These are phyloP conservation scores for Platerodrilus igneus DNA, from an alignment of 2,888 invertebrate genomes.

Conservation along the genomic window DNA sequence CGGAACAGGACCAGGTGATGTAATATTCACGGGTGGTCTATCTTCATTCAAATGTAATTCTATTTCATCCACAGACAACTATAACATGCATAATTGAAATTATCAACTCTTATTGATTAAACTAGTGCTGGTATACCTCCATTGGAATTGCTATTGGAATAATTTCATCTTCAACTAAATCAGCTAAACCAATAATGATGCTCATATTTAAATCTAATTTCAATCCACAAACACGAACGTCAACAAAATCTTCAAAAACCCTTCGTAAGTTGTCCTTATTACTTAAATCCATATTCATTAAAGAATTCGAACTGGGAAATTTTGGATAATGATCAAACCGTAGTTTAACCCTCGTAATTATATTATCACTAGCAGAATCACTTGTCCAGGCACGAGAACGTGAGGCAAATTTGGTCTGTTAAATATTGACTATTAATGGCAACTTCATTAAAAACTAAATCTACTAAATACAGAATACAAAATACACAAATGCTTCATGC, in stretches of 20 bases:
- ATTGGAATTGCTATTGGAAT: constrained; percentile 75
- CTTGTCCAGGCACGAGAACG: constrained; percentile 78
- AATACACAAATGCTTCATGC: no score
- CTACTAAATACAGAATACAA: constrained; percentile 4
- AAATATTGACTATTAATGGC: constrained; percentile 12
- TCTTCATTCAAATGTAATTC: constrained; percentile 77
- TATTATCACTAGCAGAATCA: constrained; percentile 51
- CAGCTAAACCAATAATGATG: constrained; percentile 73
- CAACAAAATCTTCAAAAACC: constrained; percentile 54
- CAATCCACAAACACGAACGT: constrained; percentile 62
- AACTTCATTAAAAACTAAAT: constrained; percentile 6
- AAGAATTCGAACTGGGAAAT: constrained; percentile 40
- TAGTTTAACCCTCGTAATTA: constrained; percentile 55
- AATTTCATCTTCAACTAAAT: constrained; percentile 84
- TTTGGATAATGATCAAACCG: constrained; percentile 59
- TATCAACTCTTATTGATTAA: constrained; percentile 6
- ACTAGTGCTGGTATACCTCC: constrained; percentile 54
- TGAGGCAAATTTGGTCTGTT: constrained; percentile 75
- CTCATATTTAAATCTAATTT: constrained; percentile 71
- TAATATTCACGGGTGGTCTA: constrained; percentile 72
- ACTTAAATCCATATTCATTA: constrained; percentile 43
- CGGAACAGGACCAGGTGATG: constrained; percentile 78
- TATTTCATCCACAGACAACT: constrained; percentile 72
- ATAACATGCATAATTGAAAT: constrained; percentile 29
- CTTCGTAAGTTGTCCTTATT: constrained; percentile 47